Evolutionary conservation across 2,113 vertebrate species (phyloP).

Genomic region (Irena cyanogastra): DNA sequence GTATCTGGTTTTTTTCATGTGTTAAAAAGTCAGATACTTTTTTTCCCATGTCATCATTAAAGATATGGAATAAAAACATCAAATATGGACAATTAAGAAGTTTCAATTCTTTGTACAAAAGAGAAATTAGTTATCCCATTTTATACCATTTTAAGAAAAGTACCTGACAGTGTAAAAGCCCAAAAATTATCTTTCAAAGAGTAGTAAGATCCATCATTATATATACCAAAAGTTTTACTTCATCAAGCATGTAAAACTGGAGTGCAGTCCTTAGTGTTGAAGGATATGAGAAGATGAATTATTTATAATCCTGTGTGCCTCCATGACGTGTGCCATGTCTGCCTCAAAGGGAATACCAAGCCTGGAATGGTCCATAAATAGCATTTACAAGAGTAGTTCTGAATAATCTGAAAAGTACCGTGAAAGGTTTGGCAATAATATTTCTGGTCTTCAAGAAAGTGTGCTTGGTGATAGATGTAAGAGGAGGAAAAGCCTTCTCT

Average conservation of each 20-base stretch:
- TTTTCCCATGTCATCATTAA: not conserved
- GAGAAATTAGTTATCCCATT: not conserved
- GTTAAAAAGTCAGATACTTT: not conserved
- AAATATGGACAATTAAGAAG: not conserved
- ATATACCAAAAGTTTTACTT: not conserved
- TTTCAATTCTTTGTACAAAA: not conserved
- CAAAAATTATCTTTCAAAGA: not conserved
- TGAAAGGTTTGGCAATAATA: not conserved
- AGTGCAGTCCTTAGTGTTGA: not conserved
- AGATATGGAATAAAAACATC: not conserved
- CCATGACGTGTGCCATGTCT: not conserved
- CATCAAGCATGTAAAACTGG: not conserved
- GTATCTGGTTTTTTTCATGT: not conserved
- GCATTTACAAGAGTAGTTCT: not conserved
- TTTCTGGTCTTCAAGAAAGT: not conserved
- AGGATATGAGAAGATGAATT: not conserved
- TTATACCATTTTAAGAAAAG: not conserved
- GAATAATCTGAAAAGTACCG: not conserved
- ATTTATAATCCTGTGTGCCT: not conserved
- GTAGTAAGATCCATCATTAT: not conserved
- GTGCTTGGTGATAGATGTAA: not conserved
- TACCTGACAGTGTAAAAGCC: not conserved
- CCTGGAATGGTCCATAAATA: not conserved
- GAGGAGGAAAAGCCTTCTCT: not conserved
- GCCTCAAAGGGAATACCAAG: not conserved